phyloP scores from a whole-genome alignment of 2,888 invertebrate genomes.

The Erebia aethiops region DNA sequence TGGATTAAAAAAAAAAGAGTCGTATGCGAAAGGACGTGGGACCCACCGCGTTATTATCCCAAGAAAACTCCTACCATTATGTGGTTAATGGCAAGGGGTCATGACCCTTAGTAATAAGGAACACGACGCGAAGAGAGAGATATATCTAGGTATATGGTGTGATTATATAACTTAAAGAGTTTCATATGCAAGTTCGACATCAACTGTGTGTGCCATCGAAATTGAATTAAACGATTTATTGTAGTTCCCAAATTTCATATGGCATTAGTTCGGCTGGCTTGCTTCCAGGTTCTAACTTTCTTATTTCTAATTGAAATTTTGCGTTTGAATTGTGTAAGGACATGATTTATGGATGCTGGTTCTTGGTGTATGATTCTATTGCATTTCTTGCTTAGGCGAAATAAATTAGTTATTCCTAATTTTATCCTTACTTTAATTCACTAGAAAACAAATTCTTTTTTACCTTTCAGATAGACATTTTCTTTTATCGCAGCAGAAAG shows the following conservation, averaged over 20 bases:
- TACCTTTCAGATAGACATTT: no score
- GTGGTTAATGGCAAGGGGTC: no score
- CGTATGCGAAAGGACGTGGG: no score
- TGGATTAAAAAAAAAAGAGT: no score
- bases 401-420: background rate
- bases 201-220: slow-evolving; percentile 45
- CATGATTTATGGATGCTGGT: slow-evolving; percentile 34
- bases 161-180: slow-evolving; percentile 15
- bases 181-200: slow-evolving; percentile 28
- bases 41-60: no score
- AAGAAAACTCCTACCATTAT: no score
- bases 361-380: background rate
- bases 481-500: no score
- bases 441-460: no score
- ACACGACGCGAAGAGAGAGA: no score
- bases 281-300: slow-evolving; percentile 62
- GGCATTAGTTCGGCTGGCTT: slow-evolving; percentile 52
- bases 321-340: slow-evolving; percentile 49
- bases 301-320: slow-evolving; percentile 61
- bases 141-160: no score
- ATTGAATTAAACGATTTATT: slow-evolving; percentile 69
- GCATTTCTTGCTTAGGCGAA: background rate
- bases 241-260: slow-evolving; percentile 56
- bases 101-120: no score
- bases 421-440: no score